These are phyloP conservation scores for Hyphantria cunea DNA, from an alignment of 1,140 invertebrate species.

Conservation along the genomic window DNA sequence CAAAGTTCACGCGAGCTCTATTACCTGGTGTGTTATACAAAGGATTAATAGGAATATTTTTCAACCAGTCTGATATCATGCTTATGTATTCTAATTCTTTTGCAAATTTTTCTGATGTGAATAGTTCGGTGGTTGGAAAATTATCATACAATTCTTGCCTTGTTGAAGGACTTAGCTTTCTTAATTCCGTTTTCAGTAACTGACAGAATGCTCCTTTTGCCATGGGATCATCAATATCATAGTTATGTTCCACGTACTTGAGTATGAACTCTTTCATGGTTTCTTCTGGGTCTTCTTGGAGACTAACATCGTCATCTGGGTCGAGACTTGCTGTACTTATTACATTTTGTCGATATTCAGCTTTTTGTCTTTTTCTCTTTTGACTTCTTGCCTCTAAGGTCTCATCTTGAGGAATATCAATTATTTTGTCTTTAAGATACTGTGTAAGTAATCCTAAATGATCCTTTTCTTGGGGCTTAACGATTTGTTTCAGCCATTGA, in stretches of 20 bases:
- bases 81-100: slow-evolving; percentile 49
- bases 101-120: slow-evolving; percentile 33
- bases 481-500: slow-evolving; percentile 33
- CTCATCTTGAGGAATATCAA: slow-evolving; percentile 30
- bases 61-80: slow-evolving; percentile 50
- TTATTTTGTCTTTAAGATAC: slow-evolving; percentile 34
- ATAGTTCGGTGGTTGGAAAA: slow-evolving; percentile 19
- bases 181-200: slow-evolving; percentile 43
- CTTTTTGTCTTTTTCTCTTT: slow-evolving; percentile 10
- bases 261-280: slow-evolving; percentile 43
- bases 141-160: slow-evolving; percentile 38
- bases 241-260: slow-evolving; percentile 47
- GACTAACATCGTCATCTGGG: not conserved
- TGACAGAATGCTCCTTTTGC: slow-evolving; percentile 38
- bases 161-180: slow-evolving; percentile 36
- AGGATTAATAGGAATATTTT: slow-evolving; percentile 41
- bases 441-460: slow-evolving; percentile 31
- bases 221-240: slow-evolving; percentile 39
- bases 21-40: slow-evolving; percentile 35
- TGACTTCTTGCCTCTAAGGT: slow-evolving; percentile 18
- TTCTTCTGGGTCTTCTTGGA: slow-evolving; percentile 31
- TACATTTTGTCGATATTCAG: not conserved
- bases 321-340: no score
- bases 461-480: slow-evolving; percentile 30
- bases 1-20: slow-evolving; percentile 37